Base-by-base conservation (phyloP, 2,888 invertebrate species). In the Amiota mariae region DNA sequence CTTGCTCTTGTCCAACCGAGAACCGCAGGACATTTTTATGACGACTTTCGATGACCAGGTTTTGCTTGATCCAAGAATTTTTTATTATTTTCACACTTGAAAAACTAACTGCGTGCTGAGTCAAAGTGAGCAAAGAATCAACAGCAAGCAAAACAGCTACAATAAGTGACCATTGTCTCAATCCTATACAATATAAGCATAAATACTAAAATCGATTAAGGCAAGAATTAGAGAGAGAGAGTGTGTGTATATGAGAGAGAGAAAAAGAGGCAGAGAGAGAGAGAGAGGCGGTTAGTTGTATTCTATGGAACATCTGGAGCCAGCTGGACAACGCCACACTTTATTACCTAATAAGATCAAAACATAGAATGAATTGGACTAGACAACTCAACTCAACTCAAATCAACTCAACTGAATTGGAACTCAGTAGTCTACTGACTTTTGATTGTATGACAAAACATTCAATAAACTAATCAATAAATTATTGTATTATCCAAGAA, bases 81-180 rank as follows among this genome's bases (percentile, higher is more conserved):
- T 86, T 85, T 87, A 85, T 85, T 77, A 86, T 87, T 83, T 86
- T 87, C 86, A 86, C 85, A 85, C 87, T 85, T 75, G 86, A 81
- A 85, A 81, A 87, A n/a, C n/a, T 86, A 87, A 85, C 85, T 86
- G 87, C 81, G 83, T 79, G 87, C 87, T 86, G 84, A 81, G 86
- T 64, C 49, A 24, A 51, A 9, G n/a, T 18, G 8, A 11, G 49
- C n/a, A 20, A 10, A 51, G 51, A 54, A 3, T 24, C n/a, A n/a
- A n/a, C n/a, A n/a, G n/a, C 2, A 15, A 18, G 10, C 8, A 13
- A 46, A 36, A n/a, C 9, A n/a, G 8, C 61, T 63, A 36, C 36
- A 36, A 36, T 36, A 36, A 36, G 36, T 36, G 59, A 9, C 59
- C 20, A 59, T 59, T 59, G 59, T 59, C 9, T 68, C 49, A 54